These are phyloP conservation scores for Balaeniceps rex DNA, from an alignment of 2,113 vertebrate genomes.

Conservation along the genomic window DNA sequence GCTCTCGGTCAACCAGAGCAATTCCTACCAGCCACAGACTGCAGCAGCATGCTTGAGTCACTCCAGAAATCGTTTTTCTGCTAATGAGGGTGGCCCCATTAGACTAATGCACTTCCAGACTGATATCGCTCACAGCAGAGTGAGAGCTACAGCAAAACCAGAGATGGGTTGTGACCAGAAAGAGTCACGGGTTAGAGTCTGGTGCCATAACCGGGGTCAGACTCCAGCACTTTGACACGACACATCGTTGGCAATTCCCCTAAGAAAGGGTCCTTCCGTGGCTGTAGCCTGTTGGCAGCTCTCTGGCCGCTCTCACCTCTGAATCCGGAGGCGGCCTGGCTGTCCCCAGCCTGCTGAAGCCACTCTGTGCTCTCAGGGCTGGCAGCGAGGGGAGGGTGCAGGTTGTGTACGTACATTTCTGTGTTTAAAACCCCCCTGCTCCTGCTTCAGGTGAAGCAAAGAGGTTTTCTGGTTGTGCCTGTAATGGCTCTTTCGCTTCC, in stretches of 20 bases:
- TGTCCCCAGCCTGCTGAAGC: neutral
- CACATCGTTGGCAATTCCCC: neutral
- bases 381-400: neutral
- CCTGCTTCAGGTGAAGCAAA: neutral
- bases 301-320: neutral
- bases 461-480: neutral
- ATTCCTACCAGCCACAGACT: neutral
- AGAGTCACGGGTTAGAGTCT: no score
- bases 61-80: neutral
- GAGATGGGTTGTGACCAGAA: neutral
- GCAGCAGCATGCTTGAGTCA: neutral
- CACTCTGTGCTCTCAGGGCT: neutral
- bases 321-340: neutral
- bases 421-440: neutral
- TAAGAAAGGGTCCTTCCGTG: neutral
- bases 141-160: neutral
- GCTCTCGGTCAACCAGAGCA: neutral
- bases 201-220: neutral
- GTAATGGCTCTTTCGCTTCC: neutral
- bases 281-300: neutral
- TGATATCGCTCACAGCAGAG: neutral
- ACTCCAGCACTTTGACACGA: rapidly evolving
- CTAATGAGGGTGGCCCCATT: neutral
- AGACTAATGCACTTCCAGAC: neutral
- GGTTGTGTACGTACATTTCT: neutral